Evolutionary conservation across 2,113 vertebrate genomes (phyloP).

Genomic region (Syngnathus floridae): DNA sequence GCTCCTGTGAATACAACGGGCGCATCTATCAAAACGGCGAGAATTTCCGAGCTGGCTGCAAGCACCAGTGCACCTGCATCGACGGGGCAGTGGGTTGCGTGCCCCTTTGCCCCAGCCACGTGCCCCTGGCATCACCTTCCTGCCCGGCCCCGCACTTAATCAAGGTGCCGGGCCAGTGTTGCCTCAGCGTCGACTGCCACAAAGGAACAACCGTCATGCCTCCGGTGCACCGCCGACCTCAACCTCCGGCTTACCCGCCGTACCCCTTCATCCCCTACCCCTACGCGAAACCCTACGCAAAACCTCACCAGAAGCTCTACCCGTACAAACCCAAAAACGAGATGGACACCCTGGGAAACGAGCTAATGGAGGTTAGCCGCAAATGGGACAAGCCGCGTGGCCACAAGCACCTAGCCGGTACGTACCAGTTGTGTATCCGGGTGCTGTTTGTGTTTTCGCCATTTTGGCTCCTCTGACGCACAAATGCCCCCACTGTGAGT

Average conservation of each 20-base stretch:
- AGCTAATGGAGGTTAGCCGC: slow-evolving; percentile 56
- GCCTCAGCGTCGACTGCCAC: slow-evolving; percentile 70
- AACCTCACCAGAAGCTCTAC: slow-evolving; percentile 51
- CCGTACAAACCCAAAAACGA: slow-evolving; percentile 55
- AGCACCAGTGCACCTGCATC: slow-evolving; percentile 80
- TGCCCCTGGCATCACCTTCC: slow-evolving; percentile 64
- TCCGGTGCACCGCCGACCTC: slow-evolving; percentile 29
- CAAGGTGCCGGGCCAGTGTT: slow-evolving; percentile 76
- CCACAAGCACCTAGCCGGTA: slow-evolving; percentile 63
- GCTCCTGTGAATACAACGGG: slow-evolving; percentile 76
- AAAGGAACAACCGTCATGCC: slow-evolving; percentile 44
- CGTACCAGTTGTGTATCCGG: slow-evolving; percentile 32
- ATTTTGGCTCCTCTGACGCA: slow-evolving; percentile 35
- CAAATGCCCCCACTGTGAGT: slow-evolving; percentile 59
- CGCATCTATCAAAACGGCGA: slow-evolving; percentile 77
- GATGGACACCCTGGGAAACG: slow-evolving; percentile 59
- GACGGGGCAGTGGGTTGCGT: slow-evolving; percentile 78
- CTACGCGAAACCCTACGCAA: slow-evolving; percentile 47
- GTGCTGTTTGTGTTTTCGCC: slow-evolving; percentile 50
- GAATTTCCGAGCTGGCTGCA: slow-evolving; percentile 75
- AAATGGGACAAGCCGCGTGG: slow-evolving; percentile 60
- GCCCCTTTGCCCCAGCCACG: slow-evolving; percentile 71
- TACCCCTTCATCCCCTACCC: slow-evolving; percentile 60
- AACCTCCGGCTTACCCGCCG: slow-evolving; percentile 42
- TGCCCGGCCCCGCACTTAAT: slow-evolving; percentile 70